Conservation (phyloP, 1,140 invertebrate genomes). For the Trichonephila clavipes region DNA sequence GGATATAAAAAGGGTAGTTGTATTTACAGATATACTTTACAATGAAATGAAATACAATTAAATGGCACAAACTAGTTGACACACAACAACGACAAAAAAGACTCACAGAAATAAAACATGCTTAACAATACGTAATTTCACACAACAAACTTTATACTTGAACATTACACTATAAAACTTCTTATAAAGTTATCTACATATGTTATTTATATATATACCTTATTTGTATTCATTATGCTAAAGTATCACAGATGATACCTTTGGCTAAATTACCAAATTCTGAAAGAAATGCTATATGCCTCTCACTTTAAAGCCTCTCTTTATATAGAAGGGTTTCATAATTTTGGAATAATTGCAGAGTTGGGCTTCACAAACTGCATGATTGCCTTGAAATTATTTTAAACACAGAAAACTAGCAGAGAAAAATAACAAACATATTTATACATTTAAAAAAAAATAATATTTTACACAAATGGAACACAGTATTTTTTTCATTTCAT, state of each 20-base stretch:
- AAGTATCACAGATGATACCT: constrained; percentile 76
- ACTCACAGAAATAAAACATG: not conserved
- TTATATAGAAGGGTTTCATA: not conserved
- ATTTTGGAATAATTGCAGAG: constrained; percentile 38
- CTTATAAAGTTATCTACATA: constrained; percentile 74
- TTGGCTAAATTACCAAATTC: constrained; percentile 76
- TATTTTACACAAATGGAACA: not conserved
- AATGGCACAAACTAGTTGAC: constrained; percentile 47
- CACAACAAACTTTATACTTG: constrained; percentile 52
- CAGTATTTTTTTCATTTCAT: not conserved
- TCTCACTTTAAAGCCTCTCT: constrained; percentile 44
- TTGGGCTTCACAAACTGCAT: not conserved
- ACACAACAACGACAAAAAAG: constrained; percentile 32
- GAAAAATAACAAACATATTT: not conserved
- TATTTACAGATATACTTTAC: not conserved
- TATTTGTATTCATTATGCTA: constrained; percentile 69
- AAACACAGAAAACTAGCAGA: not conserved
- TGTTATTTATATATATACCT: constrained; percentile 63
- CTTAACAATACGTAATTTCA: constrained; percentile 44
- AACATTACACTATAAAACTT: constrained; percentile 70
- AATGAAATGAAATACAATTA: constrained; percentile 10
- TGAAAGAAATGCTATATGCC: constrained; percentile 51
- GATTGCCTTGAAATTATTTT: not conserved
- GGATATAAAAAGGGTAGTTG: not conserved
- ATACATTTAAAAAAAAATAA: not conserved